A percentile compares a stretch with the other conserved stretches of the same genome.
phyloP scores from a whole-genome alignment of 2,797 vertebrate genomes.

The Distichodus sexfasciatus region DNA sequence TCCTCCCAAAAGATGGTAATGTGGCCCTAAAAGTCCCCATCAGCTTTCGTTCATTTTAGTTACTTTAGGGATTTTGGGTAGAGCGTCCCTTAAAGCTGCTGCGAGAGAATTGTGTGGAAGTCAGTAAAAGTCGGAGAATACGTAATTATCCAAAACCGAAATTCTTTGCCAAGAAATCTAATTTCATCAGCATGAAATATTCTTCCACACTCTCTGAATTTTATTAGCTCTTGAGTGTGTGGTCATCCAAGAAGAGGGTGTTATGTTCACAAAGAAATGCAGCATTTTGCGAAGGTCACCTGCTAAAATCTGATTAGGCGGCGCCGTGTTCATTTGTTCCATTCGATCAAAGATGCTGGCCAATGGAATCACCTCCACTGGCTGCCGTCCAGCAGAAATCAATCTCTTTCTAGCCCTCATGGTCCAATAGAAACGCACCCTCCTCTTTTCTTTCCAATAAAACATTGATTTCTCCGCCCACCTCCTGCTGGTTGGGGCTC shows the following conservation, averaged over 20 bases:
- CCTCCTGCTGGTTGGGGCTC: slow-evolving; percentile 6
- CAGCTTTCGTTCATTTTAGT: no score
- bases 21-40: no score
- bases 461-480: slow-evolving; percentile 13
- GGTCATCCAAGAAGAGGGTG: no score
- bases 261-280: not conserved
- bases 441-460: slow-evolving; percentile 31
- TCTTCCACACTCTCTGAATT: no score
- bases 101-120: no score
- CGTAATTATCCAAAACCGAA: no score
- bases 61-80: no score
- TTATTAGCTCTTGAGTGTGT: no score
- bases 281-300: slow-evolving; percentile 1
- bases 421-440: slow-evolving; percentile 34
- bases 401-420: not conserved
- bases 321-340: not conserved
- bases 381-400: slow-evolving; percentile 18
- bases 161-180: no score
- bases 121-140: no score
- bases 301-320: slow-evolving; percentile 7
- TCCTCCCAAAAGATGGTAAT: not conserved
- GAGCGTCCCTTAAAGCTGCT: no score
- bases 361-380: slow-evolving; percentile 5
- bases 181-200: no score
- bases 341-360: slow-evolving; percentile 6